Evolutionary conservation across 2,113 vertebrate genomes (phyloP), one percentile per base, ranked within the genome.

Genomic region (Suncus etruscus): DNA sequence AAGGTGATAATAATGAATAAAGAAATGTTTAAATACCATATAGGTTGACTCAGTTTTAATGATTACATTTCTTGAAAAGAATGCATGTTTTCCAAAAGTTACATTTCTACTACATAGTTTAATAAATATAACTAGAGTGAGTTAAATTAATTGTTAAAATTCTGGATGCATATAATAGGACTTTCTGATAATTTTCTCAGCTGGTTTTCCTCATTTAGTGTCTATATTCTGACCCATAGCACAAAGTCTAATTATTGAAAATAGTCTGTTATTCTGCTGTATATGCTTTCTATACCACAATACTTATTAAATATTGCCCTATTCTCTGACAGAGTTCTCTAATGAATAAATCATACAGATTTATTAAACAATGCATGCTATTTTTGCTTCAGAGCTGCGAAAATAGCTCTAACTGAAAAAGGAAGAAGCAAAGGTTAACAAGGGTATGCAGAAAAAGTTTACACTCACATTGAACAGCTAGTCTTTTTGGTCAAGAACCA

Each of bases 1-100:
- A 93, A 14, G 74, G 10, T 50, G 54, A 75, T 68, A 91, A 82
- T 47, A 39, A 65, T 25, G 9, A 54, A 51, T 83, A 81, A 87
- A 63, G 6, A 91, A 4, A 63, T 16, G 20, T 61, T 63, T 4
- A 22, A 47, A 74, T 78, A 66, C 9, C 48, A 66, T 1, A 51
- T 69, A 63, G 32, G 22, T 32, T 78, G 51, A 66, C 65, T 82
- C 14, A 47, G 51, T 73, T 89, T 70, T 16, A 70, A 2, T 75
- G 27, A 91, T 83, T 83, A 47, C 45, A 68, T 6, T 79, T 87
- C 51, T 86, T 83, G 27, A 31, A 79, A 74, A 25, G 1, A 69
- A 20, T 87, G 24, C 32, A 20, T 87, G 24, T 32, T 83, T 73
- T 8, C 16, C 58, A 58, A 81, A 81, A 73, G 15, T 73, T 27